phyloP scores from a whole-genome alignment of 2,888 invertebrate genomes.

The Cataglyphis livida region DNA sequence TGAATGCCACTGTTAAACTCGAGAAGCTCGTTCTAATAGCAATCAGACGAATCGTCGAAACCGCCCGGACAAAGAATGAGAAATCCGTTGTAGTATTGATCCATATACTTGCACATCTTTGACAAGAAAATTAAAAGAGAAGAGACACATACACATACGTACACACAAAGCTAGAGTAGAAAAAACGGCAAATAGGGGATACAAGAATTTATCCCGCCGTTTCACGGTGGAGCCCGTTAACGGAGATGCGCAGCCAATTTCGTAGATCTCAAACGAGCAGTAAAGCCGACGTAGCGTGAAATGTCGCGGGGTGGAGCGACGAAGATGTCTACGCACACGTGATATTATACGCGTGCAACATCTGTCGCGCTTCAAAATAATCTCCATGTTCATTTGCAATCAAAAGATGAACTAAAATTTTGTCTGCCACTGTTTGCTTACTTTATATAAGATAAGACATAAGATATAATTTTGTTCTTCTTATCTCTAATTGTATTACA shows the following conservation, averaged over 20 bases:
- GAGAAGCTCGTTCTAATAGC: constrained; percentile 6
- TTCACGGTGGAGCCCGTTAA: constrained; percentile 59
- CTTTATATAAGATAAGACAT: neutral
- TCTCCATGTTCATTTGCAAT: constrained; percentile 18
- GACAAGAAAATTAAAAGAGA: constrained; percentile 34
- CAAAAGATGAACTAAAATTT: neutral
- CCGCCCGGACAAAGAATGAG: constrained; percentile 8
- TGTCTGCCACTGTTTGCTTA: neutral
- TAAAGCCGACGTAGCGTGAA: constrained; percentile 79
- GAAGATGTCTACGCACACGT: constrained; percentile 51
- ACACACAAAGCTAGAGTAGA: constrained; percentile 7
- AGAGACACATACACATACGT: neutral
- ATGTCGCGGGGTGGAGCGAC: constrained; percentile 68
- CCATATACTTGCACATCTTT: constrained; percentile 21
- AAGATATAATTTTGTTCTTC: neutral
- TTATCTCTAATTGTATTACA: neutral
- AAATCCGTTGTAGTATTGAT: constrained; percentile 37
- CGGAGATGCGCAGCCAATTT: constrained; percentile 73
- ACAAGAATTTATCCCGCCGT: constrained; percentile 57
- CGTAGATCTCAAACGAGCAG: constrained; percentile 77
- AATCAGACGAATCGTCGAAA: constrained; percentile 27
- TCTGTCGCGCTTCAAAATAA: constrained; percentile 15
- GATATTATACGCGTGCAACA: neutral
- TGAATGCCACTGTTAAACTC: constrained; percentile 27
- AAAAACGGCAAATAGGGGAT: constrained; percentile 20